These are phyloP conservation scores for Stigmatopora nigra DNA, from an alignment of 2,113 vertebrate species.

Conservation along the genomic window DNA sequence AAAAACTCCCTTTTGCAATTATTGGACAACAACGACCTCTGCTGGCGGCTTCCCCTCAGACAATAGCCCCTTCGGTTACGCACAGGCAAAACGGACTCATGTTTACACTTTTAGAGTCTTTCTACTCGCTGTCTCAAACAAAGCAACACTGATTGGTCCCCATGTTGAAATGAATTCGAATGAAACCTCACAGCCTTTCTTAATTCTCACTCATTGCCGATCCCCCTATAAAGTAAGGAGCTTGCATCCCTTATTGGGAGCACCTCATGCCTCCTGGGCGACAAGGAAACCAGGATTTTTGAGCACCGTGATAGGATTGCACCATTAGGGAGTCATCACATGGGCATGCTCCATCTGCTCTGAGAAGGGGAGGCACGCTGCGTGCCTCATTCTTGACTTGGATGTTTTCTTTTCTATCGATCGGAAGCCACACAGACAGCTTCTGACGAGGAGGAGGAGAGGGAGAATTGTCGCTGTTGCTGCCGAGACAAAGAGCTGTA, in stretches of 20 bases:
- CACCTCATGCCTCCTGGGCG: conserved; percentile 16
- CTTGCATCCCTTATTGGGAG: conserved; percentile 20
- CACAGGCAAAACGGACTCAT: neutral
- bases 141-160: neutral
- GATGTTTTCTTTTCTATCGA: neutral
- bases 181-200: neutral
- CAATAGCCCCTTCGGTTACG: neutral
- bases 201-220: neutral
- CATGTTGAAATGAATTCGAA: no score
- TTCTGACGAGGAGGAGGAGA: conserved; percentile 12
- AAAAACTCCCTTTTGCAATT: neutral
- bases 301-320: conserved; percentile 20
- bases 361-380: conserved; percentile 21
- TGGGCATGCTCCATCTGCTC: conserved; percentile 51
- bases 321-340: conserved; percentile 22
- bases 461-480: conserved; percentile 21
- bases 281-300: conserved; percentile 10
- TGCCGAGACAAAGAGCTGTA: conserved; percentile 52
- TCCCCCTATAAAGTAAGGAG: conserved; percentile 9
- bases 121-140: neutral
- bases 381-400: conserved; percentile 29
- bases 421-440: no score
- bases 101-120: neutral
- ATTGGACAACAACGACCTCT: conserved; percentile 32
- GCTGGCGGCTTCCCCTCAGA: conserved; percentile 6